phyloP scores from a whole-genome alignment of 2,888 invertebrate genomes.

The Plebejus argus region DNA sequence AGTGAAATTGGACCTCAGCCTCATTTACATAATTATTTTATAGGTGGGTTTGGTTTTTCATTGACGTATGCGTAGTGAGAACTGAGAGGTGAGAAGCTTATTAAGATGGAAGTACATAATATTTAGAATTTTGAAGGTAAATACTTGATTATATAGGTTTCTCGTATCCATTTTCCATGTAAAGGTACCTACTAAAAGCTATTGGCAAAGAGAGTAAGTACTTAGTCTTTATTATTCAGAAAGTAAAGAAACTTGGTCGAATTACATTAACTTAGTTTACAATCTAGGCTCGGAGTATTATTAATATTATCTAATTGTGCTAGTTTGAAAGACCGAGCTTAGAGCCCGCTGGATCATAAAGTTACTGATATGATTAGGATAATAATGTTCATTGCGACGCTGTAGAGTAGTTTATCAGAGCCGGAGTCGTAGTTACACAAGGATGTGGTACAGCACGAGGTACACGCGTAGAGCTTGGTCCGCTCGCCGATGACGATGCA shows the following conservation, averaged over 20 bases:
- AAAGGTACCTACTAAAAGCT: not conserved
- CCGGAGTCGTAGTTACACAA: slow-evolving; percentile 89
- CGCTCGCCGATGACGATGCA: slow-evolving; percentile 94
- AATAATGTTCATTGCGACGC: slow-evolving; percentile 32
- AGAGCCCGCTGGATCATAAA: slow-evolving; percentile 21
- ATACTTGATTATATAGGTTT: not conserved
- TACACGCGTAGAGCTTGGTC: slow-evolving; percentile 93
- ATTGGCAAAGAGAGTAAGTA: not conserved
- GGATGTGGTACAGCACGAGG: slow-evolving; percentile 89
- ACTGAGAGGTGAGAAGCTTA: too few species aligned
- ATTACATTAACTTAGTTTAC: not conserved
- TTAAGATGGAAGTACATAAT: too few species aligned
- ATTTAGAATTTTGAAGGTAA: too few species aligned
- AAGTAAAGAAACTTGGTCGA: not conserved
- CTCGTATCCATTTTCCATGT: too few species aligned
- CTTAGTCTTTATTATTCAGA: not conserved
- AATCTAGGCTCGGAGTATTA: not conserved
- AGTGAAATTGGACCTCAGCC: too few species aligned
- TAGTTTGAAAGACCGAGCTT: not conserved
- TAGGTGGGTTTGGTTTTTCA: too few species aligned
- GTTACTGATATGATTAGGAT: slow-evolving; percentile 32
- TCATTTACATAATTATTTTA: too few species aligned
- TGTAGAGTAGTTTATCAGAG: slow-evolving; percentile 42
- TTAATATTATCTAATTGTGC: not conserved
- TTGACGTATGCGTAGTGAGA: too few species aligned